phyloP scores from a whole-genome alignment of 1,140 invertebrate genomes.

The Antheraea pernyi region DNA sequence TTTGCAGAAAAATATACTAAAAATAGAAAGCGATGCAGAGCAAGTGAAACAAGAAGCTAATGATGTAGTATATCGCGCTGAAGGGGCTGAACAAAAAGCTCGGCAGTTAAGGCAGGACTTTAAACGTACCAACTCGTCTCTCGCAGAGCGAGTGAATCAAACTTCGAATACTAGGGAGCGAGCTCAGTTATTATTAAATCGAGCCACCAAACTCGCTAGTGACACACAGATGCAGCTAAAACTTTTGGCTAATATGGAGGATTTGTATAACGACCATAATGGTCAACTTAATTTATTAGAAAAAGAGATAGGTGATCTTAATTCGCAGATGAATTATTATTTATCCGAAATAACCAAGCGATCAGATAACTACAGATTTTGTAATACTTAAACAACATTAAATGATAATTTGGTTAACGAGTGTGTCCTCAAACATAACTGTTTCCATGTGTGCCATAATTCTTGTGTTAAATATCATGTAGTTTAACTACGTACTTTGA shows the following conservation, averaged over 20 bases:
- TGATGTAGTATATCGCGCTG: constrained; percentile 71
- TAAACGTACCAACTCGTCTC: constrained; percentile 65
- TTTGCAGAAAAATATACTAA: constrained; percentile 87
- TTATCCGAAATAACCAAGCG: constrained; percentile 78
- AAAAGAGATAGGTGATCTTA: constrained; percentile 73
- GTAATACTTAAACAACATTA: constrained; percentile 57
- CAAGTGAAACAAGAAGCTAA: constrained; percentile 80
- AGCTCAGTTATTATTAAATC: constrained; percentile 86
- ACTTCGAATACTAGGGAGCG: constrained; percentile 82
- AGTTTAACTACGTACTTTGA: constrained; percentile 40
- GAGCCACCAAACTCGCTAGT: constrained; percentile 87
- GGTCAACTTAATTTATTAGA: constrained; percentile 70
- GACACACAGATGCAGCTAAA: constrained; percentile 87
- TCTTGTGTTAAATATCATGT: constrained; percentile 29
- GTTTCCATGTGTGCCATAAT: constrained; percentile 42
- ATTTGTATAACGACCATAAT: constrained; percentile 77
- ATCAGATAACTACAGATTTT: constrained; percentile 77
- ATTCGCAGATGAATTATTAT: constrained; percentile 75
- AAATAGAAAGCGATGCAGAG: constrained; percentile 84
- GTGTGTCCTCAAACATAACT: constrained; percentile 3
- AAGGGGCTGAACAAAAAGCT: constrained; percentile 70
- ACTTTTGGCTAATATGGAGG: constrained; percentile 82
- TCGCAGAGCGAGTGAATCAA: constrained; percentile 72
- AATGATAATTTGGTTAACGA: not conserved
- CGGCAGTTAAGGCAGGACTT: constrained; percentile 66